A percentile compares a stretch with the other conserved stretches of the same genome.
These are phyloP conservation scores for Strix aluco DNA, from an alignment of 2,113 vertebrate species.

Conservation along the genomic window DNA sequence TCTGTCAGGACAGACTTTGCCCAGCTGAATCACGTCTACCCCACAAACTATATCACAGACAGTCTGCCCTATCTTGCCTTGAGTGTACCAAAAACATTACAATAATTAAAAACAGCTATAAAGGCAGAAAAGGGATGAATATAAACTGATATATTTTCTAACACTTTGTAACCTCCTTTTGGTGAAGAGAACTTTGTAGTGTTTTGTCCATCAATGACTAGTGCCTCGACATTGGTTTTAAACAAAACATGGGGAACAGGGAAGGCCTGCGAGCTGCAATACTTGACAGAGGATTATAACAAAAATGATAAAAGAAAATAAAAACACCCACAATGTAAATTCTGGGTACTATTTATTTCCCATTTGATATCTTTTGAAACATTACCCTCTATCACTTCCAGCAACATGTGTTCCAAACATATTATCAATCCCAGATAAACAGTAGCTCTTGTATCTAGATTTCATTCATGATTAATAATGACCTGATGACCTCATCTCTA, in stretches of 20 bases:
- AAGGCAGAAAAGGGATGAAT: background rate
- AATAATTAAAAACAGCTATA: background rate
- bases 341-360: background rate
- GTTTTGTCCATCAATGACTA: background rate
- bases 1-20: background rate
- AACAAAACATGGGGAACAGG: background rate
- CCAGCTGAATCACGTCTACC: background rate
- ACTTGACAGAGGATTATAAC: background rate
- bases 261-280: background rate
- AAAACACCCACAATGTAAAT: accelerated
- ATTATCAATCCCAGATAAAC: background rate
- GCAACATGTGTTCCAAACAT: background rate
- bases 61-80: background rate
- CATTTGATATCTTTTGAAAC: background rate
- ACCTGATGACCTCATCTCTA: background rate
- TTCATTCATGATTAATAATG: background rate
- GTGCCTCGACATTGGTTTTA: background rate
- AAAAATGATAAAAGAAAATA: background rate
- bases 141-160: background rate
- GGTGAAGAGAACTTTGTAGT: background rate
- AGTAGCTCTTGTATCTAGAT: background rate
- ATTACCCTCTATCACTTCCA: background rate
- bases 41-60: background rate
- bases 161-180: background rate
- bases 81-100: background rate